A percentile compares a stretch with the other conserved stretches of the same genome.
These are phyloP conservation scores for Tupaia tana DNA, from an alignment of 2,113 vertebrate species.

Conservation along the genomic window DNA sequence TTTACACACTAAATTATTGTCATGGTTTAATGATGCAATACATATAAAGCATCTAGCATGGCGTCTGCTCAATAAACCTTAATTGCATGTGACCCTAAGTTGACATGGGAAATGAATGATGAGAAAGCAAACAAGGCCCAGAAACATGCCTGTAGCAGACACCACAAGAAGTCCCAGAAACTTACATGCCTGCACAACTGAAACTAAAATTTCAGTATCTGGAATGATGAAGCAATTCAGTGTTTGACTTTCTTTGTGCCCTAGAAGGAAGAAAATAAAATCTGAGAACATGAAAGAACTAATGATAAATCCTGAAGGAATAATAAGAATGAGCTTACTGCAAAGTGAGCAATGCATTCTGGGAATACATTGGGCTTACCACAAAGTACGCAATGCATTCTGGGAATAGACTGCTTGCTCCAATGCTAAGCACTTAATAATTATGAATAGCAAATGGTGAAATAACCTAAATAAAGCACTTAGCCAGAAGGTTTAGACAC, in stretches of 20 bases:
- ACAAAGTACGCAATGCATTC: accelerated
- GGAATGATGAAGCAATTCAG: conserved; percentile 25
- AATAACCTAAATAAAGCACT: background rate
- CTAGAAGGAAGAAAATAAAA: conserved; percentile 45
- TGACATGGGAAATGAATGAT: background rate
- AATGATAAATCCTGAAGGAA: background rate
- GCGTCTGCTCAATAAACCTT: background rate
- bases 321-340: background rate
- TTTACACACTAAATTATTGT: background rate
- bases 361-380: background rate
- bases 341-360: background rate
- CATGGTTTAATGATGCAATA: background rate
- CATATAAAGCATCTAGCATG: background rate
- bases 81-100: background rate
- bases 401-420: background rate
- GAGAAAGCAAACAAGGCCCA: background rate
- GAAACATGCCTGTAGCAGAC: background rate
- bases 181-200: background rate
- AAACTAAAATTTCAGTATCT: background rate
- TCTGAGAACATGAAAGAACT: conserved; percentile 8
- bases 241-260: conserved; percentile 22
- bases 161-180: background rate
- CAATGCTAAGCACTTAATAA: background rate
- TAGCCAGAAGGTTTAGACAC: background rate
- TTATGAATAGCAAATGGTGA: background rate